These are phyloP conservation scores for Tetranychus urticae DNA, from an alignment of 1,140 invertebrate genomes.

Conservation along the genomic window DNA sequence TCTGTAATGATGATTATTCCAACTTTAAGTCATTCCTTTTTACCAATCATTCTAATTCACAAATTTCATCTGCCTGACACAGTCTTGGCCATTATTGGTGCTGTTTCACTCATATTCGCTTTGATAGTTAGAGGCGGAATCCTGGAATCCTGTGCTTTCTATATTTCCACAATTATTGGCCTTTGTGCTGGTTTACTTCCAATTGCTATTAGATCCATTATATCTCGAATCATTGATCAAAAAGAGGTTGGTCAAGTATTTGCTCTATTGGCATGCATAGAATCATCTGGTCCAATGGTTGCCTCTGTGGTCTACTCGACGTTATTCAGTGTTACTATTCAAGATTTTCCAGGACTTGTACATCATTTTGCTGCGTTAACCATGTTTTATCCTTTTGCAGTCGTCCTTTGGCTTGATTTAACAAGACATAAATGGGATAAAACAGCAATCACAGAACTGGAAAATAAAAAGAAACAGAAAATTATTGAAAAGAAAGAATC, in stretches of 20 bases:
- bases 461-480: no score
- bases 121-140: background rate
- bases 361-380: background rate
- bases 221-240: background rate
- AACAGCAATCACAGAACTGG: no score
- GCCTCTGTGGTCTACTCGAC: background rate
- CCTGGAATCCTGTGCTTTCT: background rate
- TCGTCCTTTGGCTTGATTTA: background rate
- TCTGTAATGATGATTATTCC: background rate
- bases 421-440: background rate
- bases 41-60: background rate
- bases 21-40: background rate
- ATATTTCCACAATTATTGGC: background rate
- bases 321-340: slow-evolving; percentile 1
- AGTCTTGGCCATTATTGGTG: background rate
- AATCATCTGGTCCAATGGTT: background rate
- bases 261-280: background rate
- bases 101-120: background rate
- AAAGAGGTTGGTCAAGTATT: slow-evolving; percentile 6
- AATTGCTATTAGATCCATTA: slow-evolving; percentile 1
- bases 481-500: no score
- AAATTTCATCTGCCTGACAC: slow-evolving; percentile 2
- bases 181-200: background rate
- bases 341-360: slow-evolving; percentile 1
- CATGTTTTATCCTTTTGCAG: background rate